A percentile compares a stretch with the other conserved stretches of the same genome.
Conservation (phyloP, 2,888 invertebrate genomes). For the Calameuta idolon region DNA sequence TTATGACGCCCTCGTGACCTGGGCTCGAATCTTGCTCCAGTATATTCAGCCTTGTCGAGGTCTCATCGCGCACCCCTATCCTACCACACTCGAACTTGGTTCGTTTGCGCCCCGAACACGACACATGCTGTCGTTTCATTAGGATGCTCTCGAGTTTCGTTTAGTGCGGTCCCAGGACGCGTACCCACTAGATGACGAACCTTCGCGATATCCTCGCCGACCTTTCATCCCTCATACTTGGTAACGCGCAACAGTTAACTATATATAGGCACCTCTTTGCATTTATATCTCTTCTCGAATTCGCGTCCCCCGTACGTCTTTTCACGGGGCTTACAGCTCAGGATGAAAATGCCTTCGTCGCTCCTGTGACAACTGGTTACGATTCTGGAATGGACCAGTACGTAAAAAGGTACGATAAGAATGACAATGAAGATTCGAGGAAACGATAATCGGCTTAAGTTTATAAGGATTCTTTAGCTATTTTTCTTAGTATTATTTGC, state of each 20-base stretch:
- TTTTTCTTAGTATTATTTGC: not conserved
- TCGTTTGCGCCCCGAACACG: constrained; percentile 8
- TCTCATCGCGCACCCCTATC: not conserved
- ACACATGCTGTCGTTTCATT: constrained; percentile 17
- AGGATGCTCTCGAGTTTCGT: constrained; percentile 1
- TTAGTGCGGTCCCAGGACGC: not conserved
- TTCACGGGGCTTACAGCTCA: not conserved
- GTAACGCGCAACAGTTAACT: not conserved
- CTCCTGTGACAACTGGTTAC: not conserved
- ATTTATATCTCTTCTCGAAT: not conserved
- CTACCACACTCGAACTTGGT: not conserved
- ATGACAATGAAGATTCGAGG: not conserved
- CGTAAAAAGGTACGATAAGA: not conserved
- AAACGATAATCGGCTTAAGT: not conserved
- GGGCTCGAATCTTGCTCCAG: constrained; percentile 14
- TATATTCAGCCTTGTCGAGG: not conserved
- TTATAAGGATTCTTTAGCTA: not conserved
- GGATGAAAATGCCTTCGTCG: not conserved
- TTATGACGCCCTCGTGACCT: constrained; percentile 21
- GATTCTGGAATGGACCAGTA: not conserved
- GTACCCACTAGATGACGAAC: not conserved
- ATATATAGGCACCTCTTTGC: not conserved
- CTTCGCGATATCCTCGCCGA: not conserved
- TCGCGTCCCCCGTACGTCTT: not conserved
- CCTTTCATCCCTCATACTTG: not conserved